Percentiles rank a stretch among this genome's conserved stretches.
These are phyloP conservation scores for Chloroceryle amazona DNA, from an alignment of 2,797 vertebrate genomes.

Conservation along the genomic window DNA sequence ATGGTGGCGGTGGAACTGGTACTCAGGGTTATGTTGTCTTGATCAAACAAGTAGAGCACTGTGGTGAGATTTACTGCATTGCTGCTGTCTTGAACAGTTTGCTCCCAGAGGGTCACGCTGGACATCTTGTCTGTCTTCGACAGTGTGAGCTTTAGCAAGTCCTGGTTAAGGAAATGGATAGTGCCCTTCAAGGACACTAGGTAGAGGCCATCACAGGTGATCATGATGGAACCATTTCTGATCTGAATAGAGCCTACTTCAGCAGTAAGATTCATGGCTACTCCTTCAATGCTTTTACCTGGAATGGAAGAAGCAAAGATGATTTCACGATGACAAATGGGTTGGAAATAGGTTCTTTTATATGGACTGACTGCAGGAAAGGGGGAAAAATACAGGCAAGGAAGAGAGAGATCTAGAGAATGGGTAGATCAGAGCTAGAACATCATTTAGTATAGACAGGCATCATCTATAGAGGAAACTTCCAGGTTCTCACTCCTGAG, in stretches of 20 bases:
- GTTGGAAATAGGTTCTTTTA: neutral
- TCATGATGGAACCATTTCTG: conserved; percentile 64
- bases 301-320: neutral
- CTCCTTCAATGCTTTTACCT: conserved; percentile 50
- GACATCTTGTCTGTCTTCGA: neutral
- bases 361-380: neutral
- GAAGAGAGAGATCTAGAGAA: neutral
- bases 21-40: conserved; percentile 60
- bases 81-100: neutral
- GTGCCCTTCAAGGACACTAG: conserved; percentile 59
- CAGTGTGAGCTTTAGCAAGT: neutral
- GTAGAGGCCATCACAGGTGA: conserved; percentile 78
- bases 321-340: neutral
- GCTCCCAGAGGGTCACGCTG: neutral
- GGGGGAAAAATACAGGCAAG: neutral
- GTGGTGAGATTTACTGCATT: neutral
- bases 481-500: neutral
- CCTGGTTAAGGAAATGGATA: neutral
- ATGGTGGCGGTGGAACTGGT: neutral
- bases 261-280: conserved; percentile 18
- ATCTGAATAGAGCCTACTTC: conserved; percentile 44
- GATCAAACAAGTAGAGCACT: neutral
- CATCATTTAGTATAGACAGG: neutral
- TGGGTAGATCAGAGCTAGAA: neutral
- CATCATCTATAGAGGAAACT: neutral